Evolutionary conservation across 2,888 invertebrate genomes (phyloP).

Genomic region (Anorthoa munda): DNA sequence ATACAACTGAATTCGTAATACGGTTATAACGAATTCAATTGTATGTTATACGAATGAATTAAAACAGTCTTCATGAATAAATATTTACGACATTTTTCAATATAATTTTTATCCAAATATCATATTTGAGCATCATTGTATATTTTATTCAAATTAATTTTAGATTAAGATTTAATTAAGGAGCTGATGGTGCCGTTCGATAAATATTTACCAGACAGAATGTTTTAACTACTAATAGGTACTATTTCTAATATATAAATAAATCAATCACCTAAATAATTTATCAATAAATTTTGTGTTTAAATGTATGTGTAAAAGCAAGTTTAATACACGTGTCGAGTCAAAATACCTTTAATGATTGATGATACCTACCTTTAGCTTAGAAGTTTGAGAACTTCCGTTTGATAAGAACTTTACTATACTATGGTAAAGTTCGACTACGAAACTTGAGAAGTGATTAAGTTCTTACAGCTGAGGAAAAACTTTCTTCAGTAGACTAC

Average conservation of each 20-base stretch:
- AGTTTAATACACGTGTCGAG: not conserved
- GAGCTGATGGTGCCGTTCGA: not conserved
- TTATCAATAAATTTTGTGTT: not conserved
- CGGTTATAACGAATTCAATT: too few species aligned
- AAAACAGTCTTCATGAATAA: slow-evolving; percentile 9
- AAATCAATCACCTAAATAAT: not conserved
- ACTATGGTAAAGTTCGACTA: slow-evolving; percentile 1
- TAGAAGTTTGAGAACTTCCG: not conserved
- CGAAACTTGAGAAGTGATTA: not conserved
- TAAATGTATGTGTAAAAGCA: not conserved
- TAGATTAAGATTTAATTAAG: slow-evolving; percentile 3
- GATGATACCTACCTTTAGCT: not conserved
- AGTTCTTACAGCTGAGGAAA: not conserved
- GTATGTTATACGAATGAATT: too few species aligned
- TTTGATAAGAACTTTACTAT: slow-evolving; percentile 11
- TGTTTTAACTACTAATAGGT: too few species aligned
- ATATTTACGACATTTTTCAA: not conserved
- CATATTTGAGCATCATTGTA: not conserved
- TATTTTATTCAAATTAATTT: slow-evolving; percentile 27
- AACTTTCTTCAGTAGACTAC: not conserved
- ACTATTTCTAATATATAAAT: too few species aligned
- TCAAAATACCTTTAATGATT: slow-evolving; percentile 3
- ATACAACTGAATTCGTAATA: not conserved
- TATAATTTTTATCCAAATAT: not conserved
- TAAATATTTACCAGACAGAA: too few species aligned